phyloP scores from a whole-genome alignment of 2,113 vertebrate genomes.

The Gavia stellata region DNA sequence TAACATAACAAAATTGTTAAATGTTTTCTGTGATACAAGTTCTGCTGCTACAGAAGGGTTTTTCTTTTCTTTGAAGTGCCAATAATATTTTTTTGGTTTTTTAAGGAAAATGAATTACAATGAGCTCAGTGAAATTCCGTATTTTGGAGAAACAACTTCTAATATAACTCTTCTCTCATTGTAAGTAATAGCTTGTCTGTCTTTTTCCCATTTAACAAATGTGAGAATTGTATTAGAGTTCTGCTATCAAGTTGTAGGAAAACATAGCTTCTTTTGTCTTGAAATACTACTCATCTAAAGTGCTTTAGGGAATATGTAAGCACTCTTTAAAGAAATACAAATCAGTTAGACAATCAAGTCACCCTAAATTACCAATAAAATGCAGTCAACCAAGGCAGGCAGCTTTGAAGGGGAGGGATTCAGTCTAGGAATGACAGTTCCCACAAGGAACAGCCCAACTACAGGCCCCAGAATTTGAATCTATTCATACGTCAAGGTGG shows the following conservation, averaged over 20 bases:
- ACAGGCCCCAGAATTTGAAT: not conserved
- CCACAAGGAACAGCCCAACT: not conserved
- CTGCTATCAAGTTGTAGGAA: not conserved
- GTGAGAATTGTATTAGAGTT: not conserved
- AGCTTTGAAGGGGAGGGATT: not conserved
- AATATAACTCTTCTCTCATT: slow-evolving; percentile 90
- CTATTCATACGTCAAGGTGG: not conserved
- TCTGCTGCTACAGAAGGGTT: not conserved
- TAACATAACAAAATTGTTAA: not conserved
- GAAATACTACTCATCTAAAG: not conserved
- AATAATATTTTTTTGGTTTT: not conserved
- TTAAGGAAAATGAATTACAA: slow-evolving; percentile 94
- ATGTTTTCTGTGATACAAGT: not conserved
- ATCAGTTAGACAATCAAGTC: not conserved
- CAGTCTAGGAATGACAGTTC: not conserved
- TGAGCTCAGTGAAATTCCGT: slow-evolving; percentile 84
- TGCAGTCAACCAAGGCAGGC: not conserved
- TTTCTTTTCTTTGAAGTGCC: not conserved
- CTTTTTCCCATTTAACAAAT: not conserved
- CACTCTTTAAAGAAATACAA: not conserved
- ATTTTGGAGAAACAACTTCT: slow-evolving; percentile 84
- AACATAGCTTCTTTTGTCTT: not conserved
- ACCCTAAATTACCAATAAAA: not conserved
- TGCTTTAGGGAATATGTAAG: not conserved
- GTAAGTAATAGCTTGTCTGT: slow-evolving; percentile 79